These are phyloP conservation scores for Geothlypis trichas DNA, from an alignment of 2,113 vertebrate species.

Conservation along the genomic window DNA sequence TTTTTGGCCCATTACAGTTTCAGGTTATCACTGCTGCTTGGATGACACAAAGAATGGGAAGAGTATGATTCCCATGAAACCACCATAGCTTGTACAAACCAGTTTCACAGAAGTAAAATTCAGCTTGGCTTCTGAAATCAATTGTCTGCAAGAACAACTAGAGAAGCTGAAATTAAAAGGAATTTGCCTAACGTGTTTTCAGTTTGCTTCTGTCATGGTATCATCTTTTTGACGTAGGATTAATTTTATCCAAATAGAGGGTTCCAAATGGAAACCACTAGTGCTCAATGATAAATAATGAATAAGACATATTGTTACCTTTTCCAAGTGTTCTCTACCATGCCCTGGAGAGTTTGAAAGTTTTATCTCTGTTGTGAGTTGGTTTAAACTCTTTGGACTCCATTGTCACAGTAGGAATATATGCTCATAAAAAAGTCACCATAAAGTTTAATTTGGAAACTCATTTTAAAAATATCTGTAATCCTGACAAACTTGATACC, in stretches of 20 bases:
- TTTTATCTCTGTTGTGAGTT: not conserved
- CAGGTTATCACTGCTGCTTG: slow-evolving; percentile 28
- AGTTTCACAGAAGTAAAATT: not conserved
- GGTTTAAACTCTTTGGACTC: not conserved
- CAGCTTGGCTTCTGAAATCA: not conserved
- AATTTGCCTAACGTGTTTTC: not conserved
- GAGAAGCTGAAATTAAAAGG: not conserved
- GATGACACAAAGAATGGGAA: slow-evolving; percentile 32
- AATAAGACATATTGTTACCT: not conserved
- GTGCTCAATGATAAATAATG: not conserved
- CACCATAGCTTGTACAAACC: not conserved
- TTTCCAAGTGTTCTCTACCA: not conserved
- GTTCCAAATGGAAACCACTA: not conserved
- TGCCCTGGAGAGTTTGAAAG: not conserved
- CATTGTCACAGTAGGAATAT: not conserved
- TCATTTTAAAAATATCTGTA: not conserved
- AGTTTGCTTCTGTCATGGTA: not conserved
- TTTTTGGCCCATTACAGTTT: slow-evolving; percentile 34
- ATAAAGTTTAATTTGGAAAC: not conserved
- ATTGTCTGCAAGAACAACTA: not conserved
- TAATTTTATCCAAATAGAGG: not conserved
- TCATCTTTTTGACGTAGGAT: not conserved
- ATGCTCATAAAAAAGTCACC: not conserved
- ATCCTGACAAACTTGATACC: not conserved
- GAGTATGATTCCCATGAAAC: slow-evolving; percentile 5